Evolutionary conservation across 1,140 invertebrate genomes (phyloP), one percentile per base, ranked within the genome.

Genomic region (Drosophila bocki): DNA sequence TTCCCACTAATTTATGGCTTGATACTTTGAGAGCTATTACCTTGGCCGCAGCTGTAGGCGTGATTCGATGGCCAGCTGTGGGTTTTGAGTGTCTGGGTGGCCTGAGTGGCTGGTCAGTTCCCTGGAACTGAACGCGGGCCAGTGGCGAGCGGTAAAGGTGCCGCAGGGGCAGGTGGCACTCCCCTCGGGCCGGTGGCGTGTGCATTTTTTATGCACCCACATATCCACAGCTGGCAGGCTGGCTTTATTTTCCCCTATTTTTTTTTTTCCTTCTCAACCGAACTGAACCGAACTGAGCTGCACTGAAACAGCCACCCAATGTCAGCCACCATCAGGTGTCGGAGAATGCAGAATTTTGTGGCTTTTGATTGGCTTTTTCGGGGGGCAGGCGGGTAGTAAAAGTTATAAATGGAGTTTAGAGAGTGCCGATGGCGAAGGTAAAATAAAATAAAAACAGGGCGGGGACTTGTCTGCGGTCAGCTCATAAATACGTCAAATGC

Each of bases 181-280:
- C 54, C 62, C 75, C 64, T 35, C 57, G 61, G 59, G 64, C 45
- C 44, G 54, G 50, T 57, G 45, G 64, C 51, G 50, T 71, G 64
- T 88, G 83, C 84, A 87, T 88, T 87, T 87, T 87, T 87, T 87
- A 87, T 87, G 84, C 83, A 69, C 71, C 84, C 80, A 88, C 83
- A 86, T 86, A 78, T 88, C 72, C 84, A 83, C 83, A 86, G 82
- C 82, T 79, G 75, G 78, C 67, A 82, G 79, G 65, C 75, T 68
- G 69, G 83, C 60, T 69, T 61, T 59, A 65, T 68, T 80, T 64
- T 37, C 19, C 7, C 6, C 17, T 22, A 19, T 33, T 11, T 42
- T 37, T 54, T 56, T 37, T 13, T 13, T 11, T 1, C 41, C 3
- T 22, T 35, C 44, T 17, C 6, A 33, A 29, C 47, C 15, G n/a